Conservation (phyloP, 2,113 vertebrate genomes). For the Rhagologus leucostigma region DNA sequence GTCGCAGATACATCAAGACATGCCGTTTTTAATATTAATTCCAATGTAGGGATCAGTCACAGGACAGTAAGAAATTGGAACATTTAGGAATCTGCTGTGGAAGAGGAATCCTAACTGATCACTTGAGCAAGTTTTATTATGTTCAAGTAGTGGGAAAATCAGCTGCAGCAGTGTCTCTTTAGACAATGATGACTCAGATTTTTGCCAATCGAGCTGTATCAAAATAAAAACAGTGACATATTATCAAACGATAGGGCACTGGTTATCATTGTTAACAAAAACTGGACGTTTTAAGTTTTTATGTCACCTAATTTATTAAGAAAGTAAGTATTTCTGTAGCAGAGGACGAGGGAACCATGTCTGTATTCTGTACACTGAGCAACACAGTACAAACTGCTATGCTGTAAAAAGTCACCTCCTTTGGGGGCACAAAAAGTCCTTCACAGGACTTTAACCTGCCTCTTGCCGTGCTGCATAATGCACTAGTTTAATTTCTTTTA, state of each 20-base stretch:
- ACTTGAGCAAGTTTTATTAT: not conserved
- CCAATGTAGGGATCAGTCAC: not conserved
- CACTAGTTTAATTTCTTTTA: not conserved
- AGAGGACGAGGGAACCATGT: not conserved
- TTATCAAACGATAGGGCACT: rapidly evolving
- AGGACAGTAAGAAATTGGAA: not conserved
- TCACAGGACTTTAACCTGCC: not conserved
- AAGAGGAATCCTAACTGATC: not conserved
- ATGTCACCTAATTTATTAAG: not conserved
- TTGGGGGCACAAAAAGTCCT: not conserved
- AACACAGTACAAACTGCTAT: not conserved
- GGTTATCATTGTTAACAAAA: not conserved
- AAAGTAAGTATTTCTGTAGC: not conserved
- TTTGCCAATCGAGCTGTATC: not conserved
- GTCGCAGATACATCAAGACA: not conserved
- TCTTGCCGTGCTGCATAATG: not conserved
- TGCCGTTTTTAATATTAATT: not conserved
- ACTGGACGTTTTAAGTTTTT: rapidly evolving
- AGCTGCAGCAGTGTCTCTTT: not conserved
- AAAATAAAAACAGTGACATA: not conserved
- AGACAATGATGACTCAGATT: not conserved
- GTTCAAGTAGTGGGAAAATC: not conserved
- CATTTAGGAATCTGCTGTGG: not conserved
- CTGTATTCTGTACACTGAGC: not conserved
- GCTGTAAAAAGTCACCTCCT: not conserved